Evolutionary conservation across 2,113 vertebrate genomes (phyloP), one percentile per base, ranked within the genome.

Genomic region (Syrrhaptes paradoxus): DNA sequence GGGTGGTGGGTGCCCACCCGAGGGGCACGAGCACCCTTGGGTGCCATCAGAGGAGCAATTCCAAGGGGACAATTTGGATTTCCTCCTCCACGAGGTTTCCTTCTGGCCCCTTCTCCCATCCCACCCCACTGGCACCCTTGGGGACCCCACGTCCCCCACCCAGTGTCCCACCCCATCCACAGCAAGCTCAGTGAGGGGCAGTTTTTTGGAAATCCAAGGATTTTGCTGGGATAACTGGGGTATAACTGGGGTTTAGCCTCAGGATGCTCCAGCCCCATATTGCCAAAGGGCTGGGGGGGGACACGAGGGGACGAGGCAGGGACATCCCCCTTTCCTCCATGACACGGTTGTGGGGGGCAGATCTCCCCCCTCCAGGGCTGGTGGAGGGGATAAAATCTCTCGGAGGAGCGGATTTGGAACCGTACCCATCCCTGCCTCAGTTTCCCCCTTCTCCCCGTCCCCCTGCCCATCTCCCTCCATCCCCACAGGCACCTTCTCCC

Each of bases 181-280:
- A 28, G n/a, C 4, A 24, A 28, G 3, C 65, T 68, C 0, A 6
- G 49, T 17, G 49, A 10, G 2, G 10, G 51, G 49, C n/a, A 11
- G 8, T 14, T 41, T 41, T 41, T 41, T 41, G 41, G 41, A 41
- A 41, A 41, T 41, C 41, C 41, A 13, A 41, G 55, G 34, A 7
- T 79, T 45, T 43, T 66, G 3, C 28, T 0, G 1, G 61, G 19
- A 9, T 21, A 5, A 15, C 0, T 41, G 41, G 41, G 12, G 26
- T 17, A 5, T 45, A 19, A 2, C 21, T 14, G 67, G 18, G 24
- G 5, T 65, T 74, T 21, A 80, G 13, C 34, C 51, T 43, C 0
- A 0, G n/a, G 43, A 82, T 49, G 36, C 61, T 71, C 29, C 85
- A 34, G 31, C 9, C 19, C 49, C 0, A 0, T 2, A n/a, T 2